These are phyloP conservation scores for Mimachlamys varia DNA, from an alignment of 2,888 invertebrate genomes.

Conservation along the genomic window DNA sequence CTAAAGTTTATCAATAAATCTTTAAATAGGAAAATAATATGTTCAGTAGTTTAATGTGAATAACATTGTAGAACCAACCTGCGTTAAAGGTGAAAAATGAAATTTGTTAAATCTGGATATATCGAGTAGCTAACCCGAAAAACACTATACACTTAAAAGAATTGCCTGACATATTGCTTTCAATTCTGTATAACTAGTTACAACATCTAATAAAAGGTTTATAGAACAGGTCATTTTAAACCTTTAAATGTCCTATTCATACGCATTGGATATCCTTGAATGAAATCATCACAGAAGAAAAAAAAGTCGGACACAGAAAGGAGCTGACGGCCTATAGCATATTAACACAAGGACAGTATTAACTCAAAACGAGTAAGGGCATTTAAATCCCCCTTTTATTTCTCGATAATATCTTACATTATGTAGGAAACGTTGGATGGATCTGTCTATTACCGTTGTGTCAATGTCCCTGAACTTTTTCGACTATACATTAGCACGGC, in stretches of 20 bases:
- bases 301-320: neutral
- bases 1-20: too few species aligned
- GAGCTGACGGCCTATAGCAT: neutral
- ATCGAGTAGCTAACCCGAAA: too few species aligned
- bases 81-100: too few species aligned
- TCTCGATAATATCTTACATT: constrained; percentile 1
- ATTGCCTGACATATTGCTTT: neutral
- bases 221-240: neutral
- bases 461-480: neutral
- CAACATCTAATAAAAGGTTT: neutral
- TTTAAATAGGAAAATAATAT: too few species aligned
- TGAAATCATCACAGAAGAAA: neutral
- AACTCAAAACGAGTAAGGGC: neutral
- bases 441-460: neutral
- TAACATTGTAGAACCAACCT: too few species aligned
- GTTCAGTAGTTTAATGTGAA: too few species aligned
- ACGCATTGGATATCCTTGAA: neutral
- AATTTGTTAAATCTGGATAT: too few species aligned
- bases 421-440: neutral
- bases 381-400: neutral
- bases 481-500: neutral
- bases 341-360: neutral
- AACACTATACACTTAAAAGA: neutral
- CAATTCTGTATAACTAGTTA: neutral
- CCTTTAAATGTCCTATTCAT: neutral